Base-by-base conservation (phyloP, 1,140 invertebrate genomes). In the Halictus rubicundus region DNA sequence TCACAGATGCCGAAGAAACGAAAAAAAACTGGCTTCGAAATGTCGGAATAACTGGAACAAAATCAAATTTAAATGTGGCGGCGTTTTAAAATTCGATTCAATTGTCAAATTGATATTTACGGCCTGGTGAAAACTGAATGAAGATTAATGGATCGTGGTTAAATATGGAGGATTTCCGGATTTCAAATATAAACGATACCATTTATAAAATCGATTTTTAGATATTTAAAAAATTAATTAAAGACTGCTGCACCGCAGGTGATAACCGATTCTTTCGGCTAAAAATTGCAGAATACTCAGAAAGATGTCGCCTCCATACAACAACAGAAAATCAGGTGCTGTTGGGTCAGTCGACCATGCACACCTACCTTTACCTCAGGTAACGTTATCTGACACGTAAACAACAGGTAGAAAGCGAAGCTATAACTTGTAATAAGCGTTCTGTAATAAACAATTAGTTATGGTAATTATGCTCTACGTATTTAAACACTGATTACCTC, bases 381-480 rank as follows among this genome's bases (percentile, higher is more conserved):
- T 60, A 49, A 59, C 52, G 70, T 59, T 65, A 66, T 16, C n/a
- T 59, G 71, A 79, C 78, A 74, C 71, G 63, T 79, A 79, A 79
- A 74, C 70, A 16, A 79, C 16, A 39, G 6, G 19, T n/a, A 23
- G n/a, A 46, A 25, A 25, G 23, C 19, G 12, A 60, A 61, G 16
- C 8, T 46, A 23, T 10, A 46, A 10, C 23, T 57, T 42, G 39
- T 60, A 5, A 68, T 21, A 14, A 46, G 21, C 14, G 52, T 37
- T 23, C 5, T 37, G 2, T 54, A 23, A n/a, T 39, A 46, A 2
- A 19, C 23, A 49, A 1, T 46, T 10, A 16, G 63, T 52, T 39
- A 78, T 78, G 75, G 75, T 78, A 71, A 77, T 3, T 52, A 68
- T 9, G 14, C 63, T 46, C 42, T 49, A 19, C 37, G 16, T 27